Base-by-base conservation (phyloP, 1,140 invertebrate genomes). In the Camponotus floridanus region DNA sequence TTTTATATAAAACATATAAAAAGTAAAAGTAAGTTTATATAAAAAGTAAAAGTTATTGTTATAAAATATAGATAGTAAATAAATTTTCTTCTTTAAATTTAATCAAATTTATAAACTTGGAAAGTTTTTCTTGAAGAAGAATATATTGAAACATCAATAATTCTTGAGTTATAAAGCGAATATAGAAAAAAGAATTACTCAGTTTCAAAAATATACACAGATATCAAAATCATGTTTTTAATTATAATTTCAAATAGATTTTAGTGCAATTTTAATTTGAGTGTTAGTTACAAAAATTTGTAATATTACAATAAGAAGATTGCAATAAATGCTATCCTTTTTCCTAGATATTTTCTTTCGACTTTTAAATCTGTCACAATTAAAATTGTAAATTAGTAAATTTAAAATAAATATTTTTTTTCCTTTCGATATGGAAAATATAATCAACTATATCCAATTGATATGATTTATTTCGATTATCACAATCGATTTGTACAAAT, bases 321-420 rank as follows among this genome's bases (percentile, higher is more conserved):
- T 51, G 48, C 15, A 51, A 18, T 51, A 48, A 48, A 48, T 13
- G 13, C 15, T 48, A 2, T 2, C 8, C 3, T 15, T 48, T 48
- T 15, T 3, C 0, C 45, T 48, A 3, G 0, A 48, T 48, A 48
- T 48, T 48, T 15, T 26, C 1, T 26, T 26, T 26, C 26, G 26
- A 26, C 26, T 26, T 26, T 26, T 48, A 18, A 51, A 51, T 51
- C 13, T 51, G 15, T 51, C 15, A 51, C 18, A 51, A 51, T 51
- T 51, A 18, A 51, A 51, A 15, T 51, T 7, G 15, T 3, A 13
- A 48, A 4, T 51, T 51, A 9, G 11, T 9, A 45, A 3, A 45
- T 45, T 45, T 79, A 36, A 70, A 26, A 51, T 13, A 79, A 67
- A 67, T 65, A 6, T 33, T 1, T 33, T 39, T n/a, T 36, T 79